Conservation (phyloP, 2,888 invertebrate genomes). For the Lordiphosa andalusiaca region DNA sequence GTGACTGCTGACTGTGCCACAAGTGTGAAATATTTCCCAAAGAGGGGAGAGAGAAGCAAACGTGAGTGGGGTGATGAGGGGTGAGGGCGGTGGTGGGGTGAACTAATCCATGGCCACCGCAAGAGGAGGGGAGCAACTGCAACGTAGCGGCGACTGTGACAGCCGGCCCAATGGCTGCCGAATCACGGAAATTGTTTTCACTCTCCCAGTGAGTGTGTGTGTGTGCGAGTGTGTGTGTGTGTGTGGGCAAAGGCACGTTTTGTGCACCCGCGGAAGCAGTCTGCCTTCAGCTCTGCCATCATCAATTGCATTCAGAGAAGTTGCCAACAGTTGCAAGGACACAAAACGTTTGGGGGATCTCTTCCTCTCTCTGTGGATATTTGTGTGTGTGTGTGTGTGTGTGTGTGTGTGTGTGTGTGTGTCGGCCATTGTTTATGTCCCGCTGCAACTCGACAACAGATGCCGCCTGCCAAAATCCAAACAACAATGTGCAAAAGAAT, state of each 20-base stretch:
- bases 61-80: slow-evolving; percentile 15
- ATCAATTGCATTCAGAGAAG: slow-evolving; percentile 28
- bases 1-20: slow-evolving; percentile 42
- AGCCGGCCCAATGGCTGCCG: slow-evolving; percentile 36
- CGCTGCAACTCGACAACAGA: slow-evolving; percentile 14
- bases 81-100: not conserved
- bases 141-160: slow-evolving; percentile 24
- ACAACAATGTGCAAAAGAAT: slow-evolving; percentile 4
- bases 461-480: slow-evolving; percentile 13
- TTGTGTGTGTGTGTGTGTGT: no score
- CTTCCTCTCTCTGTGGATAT: slow-evolving; percentile 1
- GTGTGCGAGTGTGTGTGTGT: slow-evolving; percentile 11
- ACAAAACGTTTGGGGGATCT: slow-evolving; percentile 13
- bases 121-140: slow-evolving; percentile 7
- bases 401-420: no score
- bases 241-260: slow-evolving; percentile 8
- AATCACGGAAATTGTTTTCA: slow-evolving; percentile 51
- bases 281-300: slow-evolving; percentile 11
- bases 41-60: slow-evolving; percentile 17
- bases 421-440: slow-evolving; percentile 20
- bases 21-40: slow-evolving; percentile 40
- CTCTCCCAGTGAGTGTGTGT: slow-evolving; percentile 15
- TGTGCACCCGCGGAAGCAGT: slow-evolving; percentile 1
- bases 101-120: slow-evolving; percentile 29
- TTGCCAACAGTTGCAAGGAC: slow-evolving; percentile 32